Evolutionary conservation across 2,888 invertebrate species (phyloP), one percentile per base, ranked within the genome.

Genomic region (Sthenelais limicola): DNA sequence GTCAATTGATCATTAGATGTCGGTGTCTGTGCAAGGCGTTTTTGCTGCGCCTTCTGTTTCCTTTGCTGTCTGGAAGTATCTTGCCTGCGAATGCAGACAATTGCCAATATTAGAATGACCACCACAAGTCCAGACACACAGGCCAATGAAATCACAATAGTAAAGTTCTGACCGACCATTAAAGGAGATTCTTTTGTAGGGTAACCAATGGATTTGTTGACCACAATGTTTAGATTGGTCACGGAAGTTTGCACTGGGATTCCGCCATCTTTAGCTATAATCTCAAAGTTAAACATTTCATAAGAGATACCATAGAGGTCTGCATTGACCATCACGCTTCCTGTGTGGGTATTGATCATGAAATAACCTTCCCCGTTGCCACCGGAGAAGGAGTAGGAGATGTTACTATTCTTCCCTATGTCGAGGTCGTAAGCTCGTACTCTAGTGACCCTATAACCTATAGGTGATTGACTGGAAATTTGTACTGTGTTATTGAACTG

Each of bases 401-500:
- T 38, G 28, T 76, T 72, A 24, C 69, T 48, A 38, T 76, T 74
- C 52, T 71, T 32, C 18, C 72, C 74, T 30, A 77, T 73, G 30
- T 71, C 71, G 12, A 21, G n/a, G 51, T 76, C 74, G 15, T 33
- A 38, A 32, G 70, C 70, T 28, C 56, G 43, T 12, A 72, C 49
- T 0, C 72, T 48, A 3, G 70, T 58, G 18, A 77, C 48, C 9
- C 54, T 54, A 38, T 51, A 73, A 54, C 54, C 66, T 18, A 73
- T 33, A 32, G 71, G 73, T 62, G 70, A 24, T 62, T 52, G n/a
- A 51, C 28, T 69, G 26, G 71, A 58, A 21, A 71, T 32, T n/a
- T 71, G 43, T 2, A 73, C 66, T 21, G 78, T 74, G 75, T 74
- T 74, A 72, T 78, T 78, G n/a, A 30, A 35, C 1, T 33, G 54